Percentiles rank a stretch among this genome's conserved stretches.
phyloP scores from a whole-genome alignment of 2,113 vertebrate genomes.

The Otis tarda region DNA sequence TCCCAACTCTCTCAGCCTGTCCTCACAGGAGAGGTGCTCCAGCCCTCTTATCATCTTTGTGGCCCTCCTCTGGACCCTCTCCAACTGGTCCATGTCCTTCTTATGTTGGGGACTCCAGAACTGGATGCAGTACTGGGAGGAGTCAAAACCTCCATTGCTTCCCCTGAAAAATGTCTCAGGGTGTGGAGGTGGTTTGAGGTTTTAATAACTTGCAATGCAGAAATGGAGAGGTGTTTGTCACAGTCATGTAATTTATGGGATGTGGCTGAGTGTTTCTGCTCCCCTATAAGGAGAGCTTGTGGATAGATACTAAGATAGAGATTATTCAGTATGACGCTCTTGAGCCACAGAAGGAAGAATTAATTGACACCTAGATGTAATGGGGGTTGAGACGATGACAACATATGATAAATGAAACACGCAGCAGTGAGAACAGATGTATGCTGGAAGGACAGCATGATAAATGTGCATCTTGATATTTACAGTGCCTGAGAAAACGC shows the following conservation, averaged over 20 bases:
- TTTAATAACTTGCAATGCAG: neutral
- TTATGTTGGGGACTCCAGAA: no score
- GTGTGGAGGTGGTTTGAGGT: neutral
- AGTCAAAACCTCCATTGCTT: neutral
- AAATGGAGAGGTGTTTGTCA: neutral
- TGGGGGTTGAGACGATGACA: neutral
- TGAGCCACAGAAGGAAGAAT: neutral
- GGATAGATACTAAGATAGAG: neutral
- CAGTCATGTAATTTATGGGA: neutral
- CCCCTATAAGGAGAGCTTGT: neutral
- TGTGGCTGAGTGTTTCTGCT: neutral
- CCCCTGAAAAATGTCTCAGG: neutral
- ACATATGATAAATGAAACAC: constrained; percentile 40
- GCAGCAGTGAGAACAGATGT: constrained; percentile 42
- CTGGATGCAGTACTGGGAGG: neutral
- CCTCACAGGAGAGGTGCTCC: no score
- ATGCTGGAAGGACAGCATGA: constrained; percentile 41
- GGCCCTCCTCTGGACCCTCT: no score
- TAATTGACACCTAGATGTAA: constrained; percentile 10
- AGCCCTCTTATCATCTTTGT: no score
- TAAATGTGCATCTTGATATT: constrained; percentile 16
- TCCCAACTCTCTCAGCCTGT: no score
- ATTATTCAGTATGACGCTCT: neutral
- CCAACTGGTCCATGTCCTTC: no score
- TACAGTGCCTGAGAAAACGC: constrained; percentile 8